Evolutionary conservation across 92 coral and sea anemone species (phyloP).

Genomic region (Pocillopora grandis): DNA sequence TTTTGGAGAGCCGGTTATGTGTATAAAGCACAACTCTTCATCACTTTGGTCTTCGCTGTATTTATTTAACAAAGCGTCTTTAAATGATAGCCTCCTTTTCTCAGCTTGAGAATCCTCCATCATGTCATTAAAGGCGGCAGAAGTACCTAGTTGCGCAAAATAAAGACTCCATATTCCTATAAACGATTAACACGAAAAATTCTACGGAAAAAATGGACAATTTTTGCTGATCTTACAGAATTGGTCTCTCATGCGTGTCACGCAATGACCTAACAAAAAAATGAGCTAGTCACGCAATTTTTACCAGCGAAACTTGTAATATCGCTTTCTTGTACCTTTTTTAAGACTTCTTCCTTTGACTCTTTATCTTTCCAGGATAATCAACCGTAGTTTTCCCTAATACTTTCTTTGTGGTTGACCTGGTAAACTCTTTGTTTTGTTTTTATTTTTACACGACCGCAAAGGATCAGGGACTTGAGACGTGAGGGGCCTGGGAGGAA

Average conservation of each 20-base stretch:
- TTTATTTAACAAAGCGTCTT: conserved; percentile 74
- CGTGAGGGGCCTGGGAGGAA: neutral
- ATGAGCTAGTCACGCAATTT: conserved; percentile 26
- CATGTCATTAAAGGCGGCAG: neutral
- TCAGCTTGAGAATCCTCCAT: conserved; percentile 39
- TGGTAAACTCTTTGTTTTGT: conserved; percentile 1
- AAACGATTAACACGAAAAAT: neutral
- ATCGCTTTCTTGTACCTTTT: neutral
- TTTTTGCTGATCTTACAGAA: conserved; percentile 38
- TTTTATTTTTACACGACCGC: conserved; percentile 34
- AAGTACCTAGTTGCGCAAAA: neutral
- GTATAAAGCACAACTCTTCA: conserved; percentile 29
- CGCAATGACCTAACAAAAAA: neutral
- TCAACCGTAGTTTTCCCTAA: neutral
- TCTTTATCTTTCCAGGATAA: neutral
- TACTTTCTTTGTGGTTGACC: neutral
- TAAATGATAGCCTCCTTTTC: conserved; percentile 49
- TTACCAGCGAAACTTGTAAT: neutral
- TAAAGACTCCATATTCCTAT: neutral
- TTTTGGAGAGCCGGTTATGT: conserved; percentile 70
- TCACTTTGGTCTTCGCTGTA: conserved; percentile 45
- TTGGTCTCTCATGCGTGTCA: conserved; percentile 10
- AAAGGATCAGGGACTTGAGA: conserved; percentile 18
- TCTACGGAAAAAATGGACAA: conserved; percentile 10
- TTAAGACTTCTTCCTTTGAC: neutral